Evolutionary conservation across 53 echinoderm and acorn worm genomes (phyloP), one percentile per base, ranked within the genome.

Genomic region (Arbacia lixula): DNA sequence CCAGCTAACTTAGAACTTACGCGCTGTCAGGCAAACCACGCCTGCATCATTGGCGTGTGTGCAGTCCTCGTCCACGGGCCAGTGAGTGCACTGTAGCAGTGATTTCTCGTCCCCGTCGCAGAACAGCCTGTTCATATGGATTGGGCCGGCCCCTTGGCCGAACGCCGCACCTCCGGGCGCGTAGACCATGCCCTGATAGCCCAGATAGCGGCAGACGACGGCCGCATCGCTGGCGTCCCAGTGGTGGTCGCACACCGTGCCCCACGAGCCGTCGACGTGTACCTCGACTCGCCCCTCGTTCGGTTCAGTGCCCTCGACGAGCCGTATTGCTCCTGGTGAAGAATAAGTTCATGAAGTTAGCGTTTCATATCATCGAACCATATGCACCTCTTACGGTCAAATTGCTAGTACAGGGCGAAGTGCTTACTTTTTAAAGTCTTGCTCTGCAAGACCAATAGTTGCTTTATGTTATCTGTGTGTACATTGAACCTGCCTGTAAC

Each of bases 161-260:
- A 60, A 93, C n/a, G 58, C 26, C 12, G 69, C 88, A 3, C 71
- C 73, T 1, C 49, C 60, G 46, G 65, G 60, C 25, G 78, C 67
- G 3, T 60, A 74, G 3, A 36, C 14, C n/a, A 84, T 90, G 12
- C 54, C 79, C 12, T 36, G 57, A 42, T 76, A 87, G 1, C 93
- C 93, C 26, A 90, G 51, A 12, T 55, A 68, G 8, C 71, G 40
- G 36, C 93, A 93, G 41, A 90, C 87, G n/a, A 93, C 93, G 2
- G 35, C 36, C 5, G 90, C 90, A 6, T 90, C 87, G 3, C 67
- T 62, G n/a, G 87, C 58, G 16, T 67, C 87, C 90, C 90, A 93
- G 52, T 53, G 58, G 49, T 93, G 91, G 71, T 93, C 93, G 46
- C 93, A 93, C 49, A 90, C 90, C 21, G 90, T 90, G 36, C 93